Percentiles rank a stretch among this genome's conserved stretches.
Conservation (phyloP, 2,797 vertebrate genomes). For the Clarias fuscus region DNA sequence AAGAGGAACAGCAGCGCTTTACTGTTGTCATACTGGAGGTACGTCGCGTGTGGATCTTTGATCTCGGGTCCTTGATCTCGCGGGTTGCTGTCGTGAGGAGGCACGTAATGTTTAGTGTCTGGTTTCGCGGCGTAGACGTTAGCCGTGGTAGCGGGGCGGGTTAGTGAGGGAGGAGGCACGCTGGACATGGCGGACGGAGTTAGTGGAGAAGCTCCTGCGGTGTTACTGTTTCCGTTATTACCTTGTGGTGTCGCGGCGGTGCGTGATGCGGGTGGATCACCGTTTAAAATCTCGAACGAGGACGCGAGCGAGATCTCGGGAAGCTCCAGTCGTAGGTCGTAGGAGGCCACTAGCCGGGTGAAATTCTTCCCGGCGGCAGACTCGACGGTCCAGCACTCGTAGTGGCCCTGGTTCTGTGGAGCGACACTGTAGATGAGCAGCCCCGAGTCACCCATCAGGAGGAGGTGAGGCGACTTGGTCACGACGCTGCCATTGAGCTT, state of each 20-base stretch:
- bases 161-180: constrained; percentile 63
- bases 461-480: constrained; percentile 84
- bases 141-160: constrained; percentile 72
- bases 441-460: constrained; percentile 80
- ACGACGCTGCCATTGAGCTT: constrained; percentile 79
- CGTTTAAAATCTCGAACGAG: background rate
- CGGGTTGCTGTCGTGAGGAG: constrained; percentile 61
- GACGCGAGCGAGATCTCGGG: constrained; percentile 50
- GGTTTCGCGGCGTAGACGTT: constrained; percentile 44
- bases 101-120: constrained; percentile 69
- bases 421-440: constrained; percentile 91
- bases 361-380: constrained; percentile 80
- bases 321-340: constrained; percentile 78
- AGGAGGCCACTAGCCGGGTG: constrained; percentile 80
- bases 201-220: constrained; percentile 65
- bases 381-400: constrained; percentile 91
- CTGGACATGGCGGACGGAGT: constrained; percentile 57
- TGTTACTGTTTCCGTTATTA: constrained; percentile 66
- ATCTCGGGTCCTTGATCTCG: constrained; percentile 67
- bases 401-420: constrained; percentile 84
- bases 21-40: constrained; percentile 83
- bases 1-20: constrained; percentile 85
- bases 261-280: constrained; percentile 45
- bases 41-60: constrained; percentile 74
- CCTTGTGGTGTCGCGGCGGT: constrained; percentile 61